phyloP scores from a whole-genome alignment of 2,797 vertebrate species.

The Poecilia wingei region DNA sequence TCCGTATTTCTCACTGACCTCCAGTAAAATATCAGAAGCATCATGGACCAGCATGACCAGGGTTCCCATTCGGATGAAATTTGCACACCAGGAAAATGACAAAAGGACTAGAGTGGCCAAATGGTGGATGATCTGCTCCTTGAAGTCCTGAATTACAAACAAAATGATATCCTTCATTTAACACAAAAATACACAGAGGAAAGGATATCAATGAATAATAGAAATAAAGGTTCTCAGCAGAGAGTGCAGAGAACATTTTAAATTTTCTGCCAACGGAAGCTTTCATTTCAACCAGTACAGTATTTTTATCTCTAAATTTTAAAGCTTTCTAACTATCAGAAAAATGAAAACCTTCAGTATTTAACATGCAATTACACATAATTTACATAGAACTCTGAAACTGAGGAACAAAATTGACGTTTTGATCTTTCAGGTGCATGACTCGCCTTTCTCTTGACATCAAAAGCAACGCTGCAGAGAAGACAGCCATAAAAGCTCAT shows the following conservation, averaged over 20 bases:
- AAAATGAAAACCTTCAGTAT: neutral
- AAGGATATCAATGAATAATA: neutral
- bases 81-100: conserved; percentile 91
- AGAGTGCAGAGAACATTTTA: neutral
- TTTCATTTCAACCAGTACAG: neutral
- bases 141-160: conserved; percentile 84
- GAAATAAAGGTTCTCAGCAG: neutral
- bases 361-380: neutral
- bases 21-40: conserved; percentile 90
- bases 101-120: conserved; percentile 88
- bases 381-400: neutral
- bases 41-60: conserved; percentile 92
- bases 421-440: neutral
- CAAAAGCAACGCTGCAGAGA: conserved; percentile 87
- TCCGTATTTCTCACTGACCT: conserved; percentile 79
- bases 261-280: neutral
- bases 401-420: neutral
- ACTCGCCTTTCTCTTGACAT: conserved; percentile 92
- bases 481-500: conserved; percentile 94
- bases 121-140: conserved; percentile 92
- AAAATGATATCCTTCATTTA: neutral
- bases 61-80: conserved; percentile 91
- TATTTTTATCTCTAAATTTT: neutral
- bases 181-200: neutral
- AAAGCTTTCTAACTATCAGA: neutral